A percentile compares a stretch with the other conserved stretches of the same genome.
phyloP scores from a whole-genome alignment of 2,797 vertebrate genomes.

The Pogonophryne albipinna region DNA sequence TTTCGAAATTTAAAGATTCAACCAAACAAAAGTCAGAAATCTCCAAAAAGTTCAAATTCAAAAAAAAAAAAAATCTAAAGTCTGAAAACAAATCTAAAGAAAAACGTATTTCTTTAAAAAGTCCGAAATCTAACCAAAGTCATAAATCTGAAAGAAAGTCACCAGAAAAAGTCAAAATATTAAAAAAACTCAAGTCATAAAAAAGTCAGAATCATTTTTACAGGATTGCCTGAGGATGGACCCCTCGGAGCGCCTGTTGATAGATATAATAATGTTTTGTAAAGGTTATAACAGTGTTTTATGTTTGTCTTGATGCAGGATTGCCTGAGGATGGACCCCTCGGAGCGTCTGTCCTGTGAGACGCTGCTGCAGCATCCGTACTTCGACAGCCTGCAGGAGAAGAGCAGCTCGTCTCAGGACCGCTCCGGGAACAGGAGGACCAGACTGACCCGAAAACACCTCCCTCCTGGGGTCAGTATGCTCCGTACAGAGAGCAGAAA shows the following conservation, averaged over 20 bases:
- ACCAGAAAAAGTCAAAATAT: too few species aligned
- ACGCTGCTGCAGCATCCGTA: constrained; percentile 92
- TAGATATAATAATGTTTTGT: neutral
- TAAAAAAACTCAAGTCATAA: too few species aligned
- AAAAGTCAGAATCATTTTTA: too few species aligned
- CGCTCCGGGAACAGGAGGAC: constrained; percentile 79
- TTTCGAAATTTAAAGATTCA: too few species aligned
- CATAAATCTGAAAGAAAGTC: too few species aligned
- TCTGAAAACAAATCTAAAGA: too few species aligned
- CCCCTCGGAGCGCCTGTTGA: constrained; percentile 66
- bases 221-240: constrained; percentile 94
- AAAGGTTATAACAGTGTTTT: too few species aligned
- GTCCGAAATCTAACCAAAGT: too few species aligned
- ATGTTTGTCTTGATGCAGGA: constrained; percentile 74
- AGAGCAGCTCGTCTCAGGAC: constrained; percentile 70
- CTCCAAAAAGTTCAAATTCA: too few species aligned
- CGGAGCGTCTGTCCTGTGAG: constrained; percentile 90
- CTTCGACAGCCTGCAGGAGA: constrained; percentile 89
- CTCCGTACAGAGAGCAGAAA: fast-evolving
- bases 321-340: constrained; percentile 93
- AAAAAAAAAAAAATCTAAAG: too few species aligned
- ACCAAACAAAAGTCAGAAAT: too few species aligned
- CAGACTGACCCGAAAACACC: constrained; percentile 84
- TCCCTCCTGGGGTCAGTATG: constrained; percentile 86
- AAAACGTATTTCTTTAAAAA: too few species aligned